Evolutionary conservation across 2,797 vertebrate genomes (phyloP).

Genomic region (Phataginus tetradactyla): DNA sequence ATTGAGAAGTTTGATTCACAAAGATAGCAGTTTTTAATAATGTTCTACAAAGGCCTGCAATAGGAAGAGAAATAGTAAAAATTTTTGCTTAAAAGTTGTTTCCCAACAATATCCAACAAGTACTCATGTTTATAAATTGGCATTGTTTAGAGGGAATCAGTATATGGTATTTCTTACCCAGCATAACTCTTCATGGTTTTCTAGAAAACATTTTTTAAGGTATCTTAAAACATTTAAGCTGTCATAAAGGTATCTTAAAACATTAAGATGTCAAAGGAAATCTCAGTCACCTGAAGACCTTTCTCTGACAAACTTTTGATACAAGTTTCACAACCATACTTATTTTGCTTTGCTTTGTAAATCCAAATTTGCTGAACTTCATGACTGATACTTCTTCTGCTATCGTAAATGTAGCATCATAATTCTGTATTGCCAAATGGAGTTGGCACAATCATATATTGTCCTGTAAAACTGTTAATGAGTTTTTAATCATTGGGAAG

Average conservation of each 20-base stretch:
- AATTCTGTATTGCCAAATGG: background rate
- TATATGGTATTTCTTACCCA: background rate
- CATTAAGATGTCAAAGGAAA: background rate
- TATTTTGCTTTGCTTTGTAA: background rate
- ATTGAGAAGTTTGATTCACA: background rate
- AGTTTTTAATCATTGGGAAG: background rate
- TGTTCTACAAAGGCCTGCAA: background rate
- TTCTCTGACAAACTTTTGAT: background rate
- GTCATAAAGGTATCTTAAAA: background rate
- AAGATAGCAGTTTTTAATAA: background rate
- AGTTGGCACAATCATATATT: background rate
- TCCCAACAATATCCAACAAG: background rate
- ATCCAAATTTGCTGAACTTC: background rate
- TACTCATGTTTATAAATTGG: conserved; percentile 10
- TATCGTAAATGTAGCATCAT: background rate
- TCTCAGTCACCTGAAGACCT: background rate
- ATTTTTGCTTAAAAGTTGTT: conserved; percentile 2
- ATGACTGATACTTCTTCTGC: background rate
- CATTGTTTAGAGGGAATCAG: background rate
- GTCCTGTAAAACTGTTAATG: background rate
- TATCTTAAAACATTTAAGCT: conserved; percentile 12
- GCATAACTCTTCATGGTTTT: background rate
- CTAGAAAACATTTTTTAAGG: conserved; percentile 35
- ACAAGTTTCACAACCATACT: background rate
- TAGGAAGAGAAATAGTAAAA: background rate